Conservation (phyloP, 1,140 invertebrate genomes). For the Cotesia vestalis region DNA sequence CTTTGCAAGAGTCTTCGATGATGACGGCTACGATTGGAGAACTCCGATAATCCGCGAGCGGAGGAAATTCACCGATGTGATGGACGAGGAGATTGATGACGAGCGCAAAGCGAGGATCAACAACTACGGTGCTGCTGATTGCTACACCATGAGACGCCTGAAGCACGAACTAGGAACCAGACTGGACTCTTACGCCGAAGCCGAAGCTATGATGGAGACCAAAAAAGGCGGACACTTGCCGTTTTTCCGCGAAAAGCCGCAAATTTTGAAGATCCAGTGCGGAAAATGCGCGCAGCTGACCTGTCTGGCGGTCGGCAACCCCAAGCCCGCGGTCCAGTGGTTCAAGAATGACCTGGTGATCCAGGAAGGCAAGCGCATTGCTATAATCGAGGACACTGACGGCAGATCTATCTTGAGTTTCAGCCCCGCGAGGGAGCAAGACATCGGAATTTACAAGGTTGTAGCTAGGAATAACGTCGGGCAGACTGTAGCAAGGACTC, state of each 20-base stretch:
- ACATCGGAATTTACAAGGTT: constrained; percentile 94
- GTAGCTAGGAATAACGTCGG: constrained; percentile 89
- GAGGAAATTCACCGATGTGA: constrained; percentile 90
- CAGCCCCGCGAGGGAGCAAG: constrained; percentile 78
- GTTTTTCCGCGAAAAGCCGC: constrained; percentile 85
- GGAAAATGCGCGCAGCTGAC: constrained; percentile 80
- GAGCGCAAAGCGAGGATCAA: constrained; percentile 83
- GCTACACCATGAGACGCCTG: constrained; percentile 76
- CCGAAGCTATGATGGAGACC: constrained; percentile 82
- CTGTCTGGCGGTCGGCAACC: constrained; percentile 89
- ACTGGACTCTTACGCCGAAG: constrained; percentile 83
- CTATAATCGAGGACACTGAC: constrained; percentile 77
- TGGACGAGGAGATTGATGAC: constrained; percentile 96
- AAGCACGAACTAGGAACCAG: constrained; percentile 83
- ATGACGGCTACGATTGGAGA: constrained; percentile 78
- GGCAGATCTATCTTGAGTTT: constrained; percentile 83
- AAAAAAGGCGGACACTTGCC: constrained; percentile 81
- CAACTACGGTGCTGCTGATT: constrained; percentile 77
- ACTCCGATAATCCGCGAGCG: constrained; percentile 88
- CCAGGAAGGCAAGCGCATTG: constrained; percentile 80
- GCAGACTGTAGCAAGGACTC: constrained; percentile 77
- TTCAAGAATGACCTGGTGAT: constrained; percentile 92
- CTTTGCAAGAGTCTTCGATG: constrained; percentile 72
- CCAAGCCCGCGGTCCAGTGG: constrained; percentile 93
- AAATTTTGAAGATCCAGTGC: constrained; percentile 79